These are phyloP conservation scores for Netelia inedita DNA, from an alignment of 2,888 invertebrate genomes.

Conservation along the genomic window DNA sequence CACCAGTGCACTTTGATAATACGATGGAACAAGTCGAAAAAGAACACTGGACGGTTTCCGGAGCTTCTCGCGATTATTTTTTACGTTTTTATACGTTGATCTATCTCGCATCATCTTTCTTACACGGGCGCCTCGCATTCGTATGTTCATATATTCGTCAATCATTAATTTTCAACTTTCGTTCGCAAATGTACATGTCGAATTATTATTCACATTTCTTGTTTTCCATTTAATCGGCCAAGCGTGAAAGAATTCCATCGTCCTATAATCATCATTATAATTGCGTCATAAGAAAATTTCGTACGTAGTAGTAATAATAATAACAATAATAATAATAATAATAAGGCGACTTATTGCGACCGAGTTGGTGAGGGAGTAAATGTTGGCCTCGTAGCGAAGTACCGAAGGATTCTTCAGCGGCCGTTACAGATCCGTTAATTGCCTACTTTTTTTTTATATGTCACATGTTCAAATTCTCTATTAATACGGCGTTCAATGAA, in stretches of 20 bases:
- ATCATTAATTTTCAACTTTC: slow-evolving; percentile 57
- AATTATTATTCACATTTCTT: slow-evolving; percentile 62
- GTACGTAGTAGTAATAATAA: slow-evolving; percentile 9
- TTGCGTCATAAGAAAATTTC: slow-evolving; percentile 12
- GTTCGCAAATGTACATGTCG: slow-evolving; percentile 20
- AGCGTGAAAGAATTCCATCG: slow-evolving; percentile 79
- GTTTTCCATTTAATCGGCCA: slow-evolving; percentile 83
- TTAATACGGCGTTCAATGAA: slow-evolving; percentile 18
- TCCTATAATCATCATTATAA: slow-evolving; percentile 53
- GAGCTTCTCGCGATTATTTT: slow-evolving; percentile 38
- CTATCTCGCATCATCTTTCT: slow-evolving; percentile 73
- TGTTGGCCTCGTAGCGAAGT: slow-evolving; percentile 8
- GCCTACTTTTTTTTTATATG: slow-evolving; percentile 10
- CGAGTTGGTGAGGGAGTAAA: slow-evolving; percentile 25
- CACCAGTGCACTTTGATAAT: slow-evolving; percentile 37
- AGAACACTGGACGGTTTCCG: slow-evolving; percentile 44
- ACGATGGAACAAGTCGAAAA: neutral
- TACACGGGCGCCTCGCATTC: slow-evolving; percentile 62
- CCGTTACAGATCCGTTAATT: slow-evolving; percentile 8
- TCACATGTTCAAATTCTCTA: neutral
- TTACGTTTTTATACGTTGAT: slow-evolving; percentile 27
- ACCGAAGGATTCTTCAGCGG: slow-evolving; percentile 41
- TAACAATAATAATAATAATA: slow-evolving; percentile 15
- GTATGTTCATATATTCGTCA: slow-evolving; percentile 37
- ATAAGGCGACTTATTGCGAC: slow-evolving; percentile 11